Evolutionary conservation across 2,888 invertebrate species (phyloP).

Genomic region (Eucera pruinosa): DNA sequence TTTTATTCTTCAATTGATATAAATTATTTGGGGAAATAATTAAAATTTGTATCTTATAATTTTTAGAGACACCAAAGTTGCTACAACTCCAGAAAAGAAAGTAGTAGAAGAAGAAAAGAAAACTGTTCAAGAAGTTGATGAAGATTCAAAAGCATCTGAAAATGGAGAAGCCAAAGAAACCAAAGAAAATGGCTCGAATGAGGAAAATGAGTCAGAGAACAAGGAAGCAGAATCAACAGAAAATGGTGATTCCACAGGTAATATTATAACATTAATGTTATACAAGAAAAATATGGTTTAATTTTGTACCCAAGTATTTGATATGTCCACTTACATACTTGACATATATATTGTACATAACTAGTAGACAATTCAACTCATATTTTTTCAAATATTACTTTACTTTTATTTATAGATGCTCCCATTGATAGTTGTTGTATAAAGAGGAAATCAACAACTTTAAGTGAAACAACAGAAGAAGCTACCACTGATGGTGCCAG

Average conservation of each 20-base stretch:
- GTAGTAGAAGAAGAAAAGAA: slow-evolving; percentile 82
- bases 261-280: neutral
- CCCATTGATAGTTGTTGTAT: slow-evolving; percentile 85
- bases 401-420: slow-evolving; percentile 72
- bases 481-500: slow-evolving; percentile 86
- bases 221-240: slow-evolving; percentile 83
- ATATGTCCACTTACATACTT: too few relatives aligned
- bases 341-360: too few relatives aligned
- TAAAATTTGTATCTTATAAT: neutral
- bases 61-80: slow-evolving; percentile 82
- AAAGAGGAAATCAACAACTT: slow-evolving; percentile 89
- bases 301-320: too few relatives aligned
- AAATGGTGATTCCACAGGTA: slow-evolving; percentile 84
- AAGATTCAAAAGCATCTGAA: slow-evolving; percentile 83
- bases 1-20: too few relatives aligned
- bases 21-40: too few relatives aligned
- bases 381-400: too few relatives aligned
- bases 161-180: slow-evolving; percentile 82
- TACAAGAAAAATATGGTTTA: too few relatives aligned
- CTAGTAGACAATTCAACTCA: too few relatives aligned
- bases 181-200: slow-evolving; percentile 84
- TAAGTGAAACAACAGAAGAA: slow-evolving; percentile 76
- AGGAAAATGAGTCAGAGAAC: slow-evolving; percentile 83
- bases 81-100: slow-evolving; percentile 85
- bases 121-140: slow-evolving; percentile 84